Evolutionary conservation across 1,140 invertebrate species (phyloP), one percentile per base, ranked within the genome.

Genomic region (Philotrypesis tridentata): DNA sequence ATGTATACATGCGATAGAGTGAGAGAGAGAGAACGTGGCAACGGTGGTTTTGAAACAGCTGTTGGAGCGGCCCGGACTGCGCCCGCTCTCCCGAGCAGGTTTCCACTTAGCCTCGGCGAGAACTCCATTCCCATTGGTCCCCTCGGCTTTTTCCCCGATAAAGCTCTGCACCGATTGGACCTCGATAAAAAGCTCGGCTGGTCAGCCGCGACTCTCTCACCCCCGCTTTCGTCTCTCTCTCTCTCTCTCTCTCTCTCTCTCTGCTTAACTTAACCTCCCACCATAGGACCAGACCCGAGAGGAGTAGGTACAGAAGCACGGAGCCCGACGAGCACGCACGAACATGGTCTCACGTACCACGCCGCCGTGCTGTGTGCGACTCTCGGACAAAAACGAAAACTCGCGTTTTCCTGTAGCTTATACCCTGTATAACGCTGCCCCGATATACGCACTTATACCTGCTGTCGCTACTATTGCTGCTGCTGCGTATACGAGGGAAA

Each of bases 11-110:
- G 40, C 12, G 11, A 43, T 11, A 43, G 12, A 43, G 40, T 14
- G 12, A 55, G 6, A 55, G 33, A 21, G 25, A 25, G 29, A 48
- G 77, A 72, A 82, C 80, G 80, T 82, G 80, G 80, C 80, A 82
- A 82, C 80, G 80, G 74, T 67, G 80, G 5, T 82, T 78, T 78
- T 65, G 68, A 78, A 82, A 78, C 80, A 82, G 80, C 80, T 82
- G 80, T 82, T 82, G 73, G n/a, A 74, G 8, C 9, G 40, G 29
- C 43, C 7, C 65, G 55, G 21, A 43, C n/a, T 70, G 5, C n/a
- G 17, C 11, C 11, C 31, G 31, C 40, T 55, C 4, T 17, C 17
- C 17, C 27, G 4, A 70, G 80, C 73, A 77, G 80, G 79, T 82
- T 82, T 82, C 73, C 61, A 60, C 33, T 76, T 82, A 75, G 48